A percentile compares a stretch with the other conserved stretches of the same genome.
Conservation (phyloP, 2,888 invertebrate species). For the Caenorhabditis afra region DNA sequence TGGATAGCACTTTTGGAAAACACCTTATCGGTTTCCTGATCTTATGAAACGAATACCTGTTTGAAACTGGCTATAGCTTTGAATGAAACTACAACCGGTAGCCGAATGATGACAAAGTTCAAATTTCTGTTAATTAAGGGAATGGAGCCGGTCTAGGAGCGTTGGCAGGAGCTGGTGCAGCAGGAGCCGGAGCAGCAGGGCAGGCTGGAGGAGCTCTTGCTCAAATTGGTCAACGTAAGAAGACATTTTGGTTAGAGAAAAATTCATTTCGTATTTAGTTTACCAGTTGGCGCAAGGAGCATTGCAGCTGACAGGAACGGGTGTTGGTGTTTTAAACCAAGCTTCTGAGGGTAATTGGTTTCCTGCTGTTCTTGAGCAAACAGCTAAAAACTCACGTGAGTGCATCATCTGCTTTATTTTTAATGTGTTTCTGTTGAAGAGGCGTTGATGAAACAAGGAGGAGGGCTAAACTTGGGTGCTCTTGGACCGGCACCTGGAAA, state of each 20-base stretch:
- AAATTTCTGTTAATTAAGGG: too few relatives aligned
- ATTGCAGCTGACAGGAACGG: conserved; percentile 76
- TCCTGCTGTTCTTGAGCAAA: conserved; percentile 74
- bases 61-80: conserved; percentile 2
- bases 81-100: too few relatives aligned
- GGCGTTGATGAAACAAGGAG: conserved; percentile 53
- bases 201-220: conserved; percentile 72
- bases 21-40: conserved; percentile 30
- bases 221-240: conserved; percentile 72
- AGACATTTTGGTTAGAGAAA: background rate
- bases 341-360: conserved; percentile 78
- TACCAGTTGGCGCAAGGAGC: conserved; percentile 79
- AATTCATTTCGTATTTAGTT: conserved; percentile 63
- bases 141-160: conserved; percentile 60
- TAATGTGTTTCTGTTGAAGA: too few relatives aligned
- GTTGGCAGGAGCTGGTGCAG: conserved; percentile 71
- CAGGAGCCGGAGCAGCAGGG: conserved; percentile 70
- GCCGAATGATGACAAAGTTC: too few relatives aligned
- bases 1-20: conserved; percentile 1
- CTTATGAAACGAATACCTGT: conserved; percentile 6
- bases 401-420: background rate
- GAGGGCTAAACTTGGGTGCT: conserved; percentile 56
- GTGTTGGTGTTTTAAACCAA: conserved; percentile 78
- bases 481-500: conserved; percentile 56
- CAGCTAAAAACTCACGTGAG: conserved; percentile 63